A percentile compares a stretch with the other conserved stretches of the same genome.
Conservation (phyloP, 2,888 invertebrate genomes). For the Osmoderma eremita region DNA sequence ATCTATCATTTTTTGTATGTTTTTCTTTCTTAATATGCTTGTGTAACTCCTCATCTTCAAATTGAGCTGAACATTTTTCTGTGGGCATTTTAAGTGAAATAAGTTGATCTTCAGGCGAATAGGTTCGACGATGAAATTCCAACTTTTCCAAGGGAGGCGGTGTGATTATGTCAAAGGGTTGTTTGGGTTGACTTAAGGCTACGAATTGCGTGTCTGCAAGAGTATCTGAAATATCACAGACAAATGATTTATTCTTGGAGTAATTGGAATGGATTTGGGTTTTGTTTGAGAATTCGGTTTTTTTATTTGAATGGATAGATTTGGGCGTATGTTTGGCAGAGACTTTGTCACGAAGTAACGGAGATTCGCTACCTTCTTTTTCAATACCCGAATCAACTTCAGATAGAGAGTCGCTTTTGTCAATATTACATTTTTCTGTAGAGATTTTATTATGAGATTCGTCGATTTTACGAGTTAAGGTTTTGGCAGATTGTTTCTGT, state of each 20-base stretch:
- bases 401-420: slow-evolving; percentile 33
- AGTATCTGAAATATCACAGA: slow-evolving; percentile 45
- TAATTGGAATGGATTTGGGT: slow-evolving; percentile 15
- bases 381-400: slow-evolving; percentile 41
- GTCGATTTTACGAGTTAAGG: neutral
- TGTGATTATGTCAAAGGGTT: slow-evolving; percentile 30
- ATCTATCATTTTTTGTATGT: slow-evolving; percentile 38
- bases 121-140: slow-evolving; percentile 25
- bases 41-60: slow-evolving; percentile 13
- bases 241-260: slow-evolving; percentile 32
- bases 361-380: slow-evolving; percentile 40
- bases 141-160: slow-evolving; percentile 35
- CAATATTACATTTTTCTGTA: slow-evolving; percentile 20
- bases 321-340: slow-evolving; percentile 3
- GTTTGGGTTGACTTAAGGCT: slow-evolving; percentile 32
- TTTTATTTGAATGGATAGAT: slow-evolving; percentile 18
- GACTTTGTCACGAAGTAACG: slow-evolving; percentile 16
- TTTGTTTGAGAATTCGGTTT: slow-evolving; percentile 3
- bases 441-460: slow-evolving; percentile 1
- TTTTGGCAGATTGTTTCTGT: slow-evolving; percentile 1
- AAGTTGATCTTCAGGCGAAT: slow-evolving; percentile 19
- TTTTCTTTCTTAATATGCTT: slow-evolving; percentile 23
- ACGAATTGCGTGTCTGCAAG: slow-evolving; percentile 38
- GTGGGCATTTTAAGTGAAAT: slow-evolving; percentile 27
- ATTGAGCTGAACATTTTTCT: neutral